Base-by-base conservation (phyloP, 2,797 vertebrate species). In the Microtus californicus region DNA sequence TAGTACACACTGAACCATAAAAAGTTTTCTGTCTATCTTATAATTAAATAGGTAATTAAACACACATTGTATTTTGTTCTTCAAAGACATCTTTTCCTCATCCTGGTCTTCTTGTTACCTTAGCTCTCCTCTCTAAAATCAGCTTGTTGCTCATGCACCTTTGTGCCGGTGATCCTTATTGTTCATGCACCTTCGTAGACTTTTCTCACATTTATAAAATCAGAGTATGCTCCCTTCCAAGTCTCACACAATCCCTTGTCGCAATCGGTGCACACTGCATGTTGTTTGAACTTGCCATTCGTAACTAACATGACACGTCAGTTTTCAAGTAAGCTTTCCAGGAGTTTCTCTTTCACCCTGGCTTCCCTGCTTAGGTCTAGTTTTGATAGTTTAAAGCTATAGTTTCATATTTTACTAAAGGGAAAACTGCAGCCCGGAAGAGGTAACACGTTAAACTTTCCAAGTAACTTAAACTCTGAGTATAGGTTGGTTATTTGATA, bases 51-150 rank as follows among this genome's bases (percentile, higher is more conserved):
- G 13, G 45, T 19, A 81, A 78, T 48, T 37, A 71, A 69, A 76
- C 51, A 43, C 19, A 45, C 73, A 90, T 40, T 74, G 17, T 31
- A 51, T 78, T 51, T 95, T 61, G 89, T 17, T 63, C 67, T 80
- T 92, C 51, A 91, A 59, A 15, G 74, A 31, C 6, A 71, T 79
- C 19, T 87, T 92, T 90, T 48, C 25, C 45, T 77, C 79, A 81
- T 61, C 86, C 40, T 86, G 40, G 19, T 37, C 40, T 87, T 69
- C 48, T 6, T n/a, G 0, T 63, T 37, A 76, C 21, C 25, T 90
- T 59, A 19, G 7, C 81, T 93, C 86, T 95, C 54, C 4, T 94
- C 45, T 92, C 23, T n/a, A 87, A 56, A 93, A 81, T 87, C 56
- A 87, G 63, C 31, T 43, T 94, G 27, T 48, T 94, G 87, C 67